Evolutionary conservation across 53 echinoderm and acorn worm genomes (phyloP).

Genomic region (Zoroaster sp.): DNA sequence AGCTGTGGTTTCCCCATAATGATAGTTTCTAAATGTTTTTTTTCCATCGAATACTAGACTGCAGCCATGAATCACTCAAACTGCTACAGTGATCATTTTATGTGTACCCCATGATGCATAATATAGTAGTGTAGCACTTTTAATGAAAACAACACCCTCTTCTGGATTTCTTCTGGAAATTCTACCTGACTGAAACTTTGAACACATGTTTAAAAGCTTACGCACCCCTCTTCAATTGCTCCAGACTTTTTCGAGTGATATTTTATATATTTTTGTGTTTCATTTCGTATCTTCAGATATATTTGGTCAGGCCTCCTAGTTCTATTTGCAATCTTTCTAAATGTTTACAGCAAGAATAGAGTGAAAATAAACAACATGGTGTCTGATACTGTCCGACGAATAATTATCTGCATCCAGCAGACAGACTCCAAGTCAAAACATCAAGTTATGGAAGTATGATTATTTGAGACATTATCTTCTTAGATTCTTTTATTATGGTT

Average conservation of each 20-base stretch:
- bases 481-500: too few species aligned
- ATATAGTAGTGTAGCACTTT: too few species aligned
- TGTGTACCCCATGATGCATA: too few species aligned
- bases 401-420: constrained; percentile 27
- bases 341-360: constrained; percentile 96
- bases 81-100: not conserved
- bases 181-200: too few species aligned
- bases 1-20: not conserved
- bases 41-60: too few species aligned
- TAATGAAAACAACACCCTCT: too few species aligned
- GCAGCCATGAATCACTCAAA: not conserved
- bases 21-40: too few species aligned
- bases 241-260: too few species aligned
- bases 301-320: constrained; percentile 95
- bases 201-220: too few species aligned
- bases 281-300: constrained; percentile 71
- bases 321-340: constrained; percentile 85
- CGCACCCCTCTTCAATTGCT: too few species aligned
- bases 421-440: not conserved
- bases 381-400: constrained; percentile 23
- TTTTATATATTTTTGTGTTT: not conserved
- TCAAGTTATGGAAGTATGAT: not conserved
- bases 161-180: too few species aligned
- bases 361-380: constrained; percentile 48
- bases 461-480: too few species aligned